Evolutionary conservation across 2,113 vertebrate genomes (phyloP).

Genomic region (Salvelinus alpinus): DNA sequence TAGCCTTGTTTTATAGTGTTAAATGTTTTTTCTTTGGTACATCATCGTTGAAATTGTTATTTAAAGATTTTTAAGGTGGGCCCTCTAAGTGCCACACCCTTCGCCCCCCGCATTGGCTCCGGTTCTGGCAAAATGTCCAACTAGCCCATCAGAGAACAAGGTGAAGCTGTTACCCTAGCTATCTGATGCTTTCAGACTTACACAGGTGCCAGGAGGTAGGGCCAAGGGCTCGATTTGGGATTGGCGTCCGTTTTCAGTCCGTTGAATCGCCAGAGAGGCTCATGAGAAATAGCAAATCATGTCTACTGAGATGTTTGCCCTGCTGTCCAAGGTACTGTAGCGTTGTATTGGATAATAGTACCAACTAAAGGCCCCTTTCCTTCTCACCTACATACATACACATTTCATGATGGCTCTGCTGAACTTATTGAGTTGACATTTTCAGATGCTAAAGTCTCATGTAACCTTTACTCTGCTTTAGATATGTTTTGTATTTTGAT

Average conservation of each 20-base stretch:
- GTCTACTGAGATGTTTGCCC: not conserved
- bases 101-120: too few relatives aligned
- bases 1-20: too few relatives aligned
- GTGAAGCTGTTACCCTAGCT: too few relatives aligned
- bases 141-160: too few relatives aligned
- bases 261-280: not conserved
- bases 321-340: not conserved
- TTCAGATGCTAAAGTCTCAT: conserved; percentile 52
- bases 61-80: too few relatives aligned
- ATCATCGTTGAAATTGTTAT: too few relatives aligned
- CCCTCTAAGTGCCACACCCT: too few relatives aligned
- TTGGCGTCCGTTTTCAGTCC: not conserved
- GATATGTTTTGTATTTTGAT: conserved; percentile 66
- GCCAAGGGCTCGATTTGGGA: too few relatives aligned
- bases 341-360: not conserved
- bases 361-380: not conserved
- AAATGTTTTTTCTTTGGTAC: too few relatives aligned
- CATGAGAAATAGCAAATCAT: not conserved
- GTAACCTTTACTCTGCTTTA: conserved; percentile 54
- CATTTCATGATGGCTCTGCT: conserved; percentile 19
- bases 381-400: not conserved
- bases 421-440: conserved; percentile 43
- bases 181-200: too few relatives aligned
- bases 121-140: too few relatives aligned
- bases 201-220: too few relatives aligned